Evolutionary conservation across 2,797 vertebrate genomes (phyloP), one percentile per base, ranked within the genome.

Genomic region (Chanos chanos): DNA sequence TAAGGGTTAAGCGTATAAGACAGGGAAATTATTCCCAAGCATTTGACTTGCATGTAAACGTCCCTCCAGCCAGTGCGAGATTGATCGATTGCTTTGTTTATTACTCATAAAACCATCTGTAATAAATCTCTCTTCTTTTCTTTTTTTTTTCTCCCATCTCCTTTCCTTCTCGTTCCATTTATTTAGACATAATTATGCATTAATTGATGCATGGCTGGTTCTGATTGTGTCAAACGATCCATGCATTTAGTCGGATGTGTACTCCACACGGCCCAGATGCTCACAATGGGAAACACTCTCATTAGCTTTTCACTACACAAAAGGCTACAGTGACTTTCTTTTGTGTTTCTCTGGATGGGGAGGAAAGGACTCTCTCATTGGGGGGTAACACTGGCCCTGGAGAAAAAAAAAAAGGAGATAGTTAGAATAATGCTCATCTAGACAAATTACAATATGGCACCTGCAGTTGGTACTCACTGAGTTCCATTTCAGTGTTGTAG

Each of bases 41-140:
- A 45, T 79, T 78, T 70, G 67, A 74, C 68, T 84, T 76, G 68
- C 74, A 51, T 77, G 81, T 79, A 80, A 79, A 74, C 76, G 79
- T 77, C 78, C 78, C 74, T 64, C 34, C 19, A 18, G 71, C 81
- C 73, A 62, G 63, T 47, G 69, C 15, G 64, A 24, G 83, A 87
- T 85, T 89, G 87, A 88, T 89, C 82, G 80, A 89, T 89, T 82
- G 82, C 82, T 86, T 88, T 88, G 86, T 90, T 87, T 89, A 88
- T 88, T 79, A 75, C 81, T 89, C 82, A 87, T 88, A 86, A 88
- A 88, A 80, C 77, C 84, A 82, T 88, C 85, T 83, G 81, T 82
- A 81, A 87, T 90, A 86, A 83, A 85, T 87, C 85, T 84, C 60
- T 71, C 31, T 49, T 15, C 18, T 12, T 2, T 7, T 9, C 10